These are phyloP conservation scores for Apamea monoglypha DNA, from an alignment of 2,888 invertebrate genomes.

Conservation along the genomic window DNA sequence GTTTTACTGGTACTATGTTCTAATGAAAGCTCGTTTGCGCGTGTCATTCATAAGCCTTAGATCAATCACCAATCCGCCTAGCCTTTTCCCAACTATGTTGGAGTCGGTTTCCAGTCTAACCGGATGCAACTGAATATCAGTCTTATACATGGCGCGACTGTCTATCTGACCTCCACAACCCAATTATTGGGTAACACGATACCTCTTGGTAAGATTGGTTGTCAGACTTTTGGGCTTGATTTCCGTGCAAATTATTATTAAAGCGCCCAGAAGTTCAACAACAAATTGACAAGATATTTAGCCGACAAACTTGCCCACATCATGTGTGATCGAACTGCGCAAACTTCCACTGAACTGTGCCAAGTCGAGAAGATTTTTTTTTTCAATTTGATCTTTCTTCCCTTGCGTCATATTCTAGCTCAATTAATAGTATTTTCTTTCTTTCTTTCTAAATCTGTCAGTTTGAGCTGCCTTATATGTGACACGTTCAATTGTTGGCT, in stretches of 20 bases:
- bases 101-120: not conserved
- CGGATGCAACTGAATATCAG: not conserved
- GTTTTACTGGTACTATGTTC: slow-evolving; percentile 24
- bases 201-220: not conserved
- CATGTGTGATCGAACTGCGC: not conserved
- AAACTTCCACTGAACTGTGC: not conserved
- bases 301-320: not conserved
- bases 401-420: not conserved
- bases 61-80: not conserved
- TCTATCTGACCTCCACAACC: not conserved
- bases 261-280: not conserved
- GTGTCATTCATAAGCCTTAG: slow-evolving; percentile 2
- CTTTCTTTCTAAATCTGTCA: not conserved
- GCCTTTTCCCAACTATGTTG: not conserved
- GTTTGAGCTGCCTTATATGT: slow-evolving; percentile 8
- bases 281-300: not conserved
- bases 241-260: not conserved
- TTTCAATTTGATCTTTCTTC: not conserved
- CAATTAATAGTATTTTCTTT: not conserved
- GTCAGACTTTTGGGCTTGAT: not conserved
- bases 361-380: not conserved
- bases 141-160: not conserved
- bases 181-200: not conserved
- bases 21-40: not conserved
- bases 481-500: slow-evolving; percentile 20